Evolutionary conservation across 2,113 vertebrate genomes (phyloP).

Genomic region (Rattus norvegicus): DNA sequence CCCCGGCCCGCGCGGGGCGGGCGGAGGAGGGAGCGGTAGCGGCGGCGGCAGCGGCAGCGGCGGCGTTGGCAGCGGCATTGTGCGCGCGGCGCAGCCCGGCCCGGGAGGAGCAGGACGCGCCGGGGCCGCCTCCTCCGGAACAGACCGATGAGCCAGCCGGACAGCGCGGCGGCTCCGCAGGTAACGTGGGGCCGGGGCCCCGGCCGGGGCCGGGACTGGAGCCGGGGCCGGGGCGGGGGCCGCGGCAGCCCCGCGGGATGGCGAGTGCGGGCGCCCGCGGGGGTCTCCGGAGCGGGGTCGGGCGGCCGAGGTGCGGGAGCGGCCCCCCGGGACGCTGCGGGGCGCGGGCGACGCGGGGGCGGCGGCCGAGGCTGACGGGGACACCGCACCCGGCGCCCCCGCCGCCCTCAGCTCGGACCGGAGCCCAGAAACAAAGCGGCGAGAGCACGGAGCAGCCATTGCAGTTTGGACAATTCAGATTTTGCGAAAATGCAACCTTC

Average conservation of each 20-base stretch:
- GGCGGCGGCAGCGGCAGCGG: slow-evolving; percentile 37
- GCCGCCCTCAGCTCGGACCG: slow-evolving; percentile 70
- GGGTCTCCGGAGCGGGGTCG: slow-evolving; percentile 71
- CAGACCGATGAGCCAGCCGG: slow-evolving; percentile 81
- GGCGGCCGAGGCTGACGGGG: slow-evolving; percentile 24
- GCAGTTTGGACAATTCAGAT: slow-evolving; percentile 84
- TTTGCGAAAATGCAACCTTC: slow-evolving; percentile 78
- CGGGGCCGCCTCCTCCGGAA: slow-evolving; percentile 79
- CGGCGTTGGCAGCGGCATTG: slow-evolving; percentile 68
- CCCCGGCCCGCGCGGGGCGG: slow-evolving; percentile 72
- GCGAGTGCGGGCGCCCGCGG: slow-evolving; percentile 71
- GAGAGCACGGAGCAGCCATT: slow-evolving; percentile 82
- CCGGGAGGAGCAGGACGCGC: slow-evolving; percentile 80
- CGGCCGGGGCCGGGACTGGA: slow-evolving; percentile 49
- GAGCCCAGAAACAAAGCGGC: slow-evolving; percentile 83
- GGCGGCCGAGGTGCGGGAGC: slow-evolving; percentile 41
- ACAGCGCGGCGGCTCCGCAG: slow-evolving; percentile 80
- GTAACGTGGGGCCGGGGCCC: slow-evolving; percentile 69
- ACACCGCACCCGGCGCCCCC: slow-evolving; percentile 47
- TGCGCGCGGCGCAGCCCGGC: slow-evolving; percentile 79
- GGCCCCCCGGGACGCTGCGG: slow-evolving; percentile 59
- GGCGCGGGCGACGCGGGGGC: slow-evolving; percentile 48
- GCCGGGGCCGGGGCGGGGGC: slow-evolving; percentile 51
- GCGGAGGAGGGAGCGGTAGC: slow-evolving; percentile 62
- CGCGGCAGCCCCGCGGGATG: slow-evolving; percentile 64